Evolutionary conservation across 2,888 invertebrate species (phyloP), one percentile per base, ranked within the genome.

Genomic region (Epiblema foenella): DNA sequence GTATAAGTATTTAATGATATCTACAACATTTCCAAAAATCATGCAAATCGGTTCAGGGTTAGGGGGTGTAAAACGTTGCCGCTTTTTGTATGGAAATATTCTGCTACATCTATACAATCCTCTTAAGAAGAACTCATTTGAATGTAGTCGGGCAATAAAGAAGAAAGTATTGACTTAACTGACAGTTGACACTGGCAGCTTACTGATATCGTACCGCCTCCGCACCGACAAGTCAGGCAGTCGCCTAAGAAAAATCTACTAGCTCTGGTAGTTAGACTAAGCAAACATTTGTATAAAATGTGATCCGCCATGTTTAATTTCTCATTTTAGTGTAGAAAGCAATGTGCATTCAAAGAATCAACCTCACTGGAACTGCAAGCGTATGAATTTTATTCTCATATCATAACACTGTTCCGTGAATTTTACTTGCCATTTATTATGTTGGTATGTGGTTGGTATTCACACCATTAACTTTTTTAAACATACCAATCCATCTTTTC

Each of bases 281-380:
- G 0, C n/a, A 57, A 42, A n/a, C 15, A 42, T 42, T 29, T 8
- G 7, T 42, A 33, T 24, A 56, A 39, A 42, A 56, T 42, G 11
- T 39, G 20, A 20, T 20, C 8, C 8, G 9, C 4, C 20, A 24
- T 42, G 15, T 51, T 49, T 51, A 51, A 37, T 67, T 67, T 24
- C 42, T 29, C 56, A 46, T 65, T 46, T 46, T 54, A 39, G 63
- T 56, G 56, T 54, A 56, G 65, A 54, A 65, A 65, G 56, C 18
- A 65, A 65, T 65, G 65, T 56, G 42, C 52, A 63, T 51, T 51
- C 63, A 63, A 63, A 51, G 20, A 39, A 64, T 52, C 63, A 64
- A 54, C 64, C 39, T 39, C 56, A 7, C 56, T 46, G 42, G 29
- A 54, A 17, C 42, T 17, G 56, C 56, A 1, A 65, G 15, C 65